Base-by-base conservation (phyloP, 2,113 vertebrate genomes). In the Sylvilagus bachmani region DNA sequence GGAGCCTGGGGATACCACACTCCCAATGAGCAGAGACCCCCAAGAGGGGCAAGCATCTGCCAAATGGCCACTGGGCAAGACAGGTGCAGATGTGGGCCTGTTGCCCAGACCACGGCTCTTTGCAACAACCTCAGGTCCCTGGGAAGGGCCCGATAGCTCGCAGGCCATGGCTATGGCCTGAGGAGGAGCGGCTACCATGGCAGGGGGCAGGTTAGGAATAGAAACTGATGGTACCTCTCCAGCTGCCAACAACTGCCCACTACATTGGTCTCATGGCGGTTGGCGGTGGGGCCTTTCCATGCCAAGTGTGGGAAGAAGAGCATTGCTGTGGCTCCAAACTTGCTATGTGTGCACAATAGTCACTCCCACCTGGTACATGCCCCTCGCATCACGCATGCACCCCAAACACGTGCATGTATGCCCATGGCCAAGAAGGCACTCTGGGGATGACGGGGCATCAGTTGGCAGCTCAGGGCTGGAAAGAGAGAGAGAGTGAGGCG, bases 161-260 rank as follows among this genome's bases (percentile, higher is more conserved):
- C 89, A 25, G 55, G 55, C 55, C 5, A 19, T 58, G 79, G 71
- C 73, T 9, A 12, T n/a, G 81, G 90, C 85, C 44, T 29, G 38
- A 61, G 19, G 53, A 31, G 77, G 55, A 79, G 16, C 78, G 83
- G 61, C 69, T 31, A 75, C 87, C 10, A 1, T 55, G 79, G 84
- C 10, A 13, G 70, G 62, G 89, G 53, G 49, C 84, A 79, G 80
- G 81, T 90, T 94, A 90, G 87, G 81, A 96, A 96, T 88, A 96
- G 89, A 95, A 74, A 69, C 0, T n/a, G 77, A 73, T 94, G 96
- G 93, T 58, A 0, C 17, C 70, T 88, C 13, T 94, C 92, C 95
- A 95, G 74, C 79, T 78, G 86, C 85, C 92, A 92, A 94, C 92
- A 94, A 96, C 90, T 93, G 73, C 78, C 53, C 87, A 93, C 90